These are phyloP conservation scores for Cyanistes caeruleus DNA, from an alignment of 2,113 vertebrate species.

Conservation along the genomic window DNA sequence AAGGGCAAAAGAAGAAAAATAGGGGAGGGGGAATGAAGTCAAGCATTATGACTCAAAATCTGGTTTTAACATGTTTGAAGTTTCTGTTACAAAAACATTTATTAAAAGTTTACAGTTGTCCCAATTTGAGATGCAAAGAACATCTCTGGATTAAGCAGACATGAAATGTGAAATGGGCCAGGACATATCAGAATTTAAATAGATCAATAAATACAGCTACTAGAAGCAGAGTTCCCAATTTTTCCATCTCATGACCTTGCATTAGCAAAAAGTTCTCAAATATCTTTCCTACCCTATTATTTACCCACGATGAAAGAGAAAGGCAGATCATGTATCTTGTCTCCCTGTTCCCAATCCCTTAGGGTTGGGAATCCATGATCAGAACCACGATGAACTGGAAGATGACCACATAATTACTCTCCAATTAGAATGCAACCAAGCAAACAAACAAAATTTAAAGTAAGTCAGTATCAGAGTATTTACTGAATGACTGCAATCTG, in stretches of 20 bases:
- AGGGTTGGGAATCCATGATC: not conserved
- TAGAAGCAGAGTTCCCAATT: not conserved
- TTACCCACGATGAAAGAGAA: not conserved
- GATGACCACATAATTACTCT: not conserved
- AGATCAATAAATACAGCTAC: constrained; percentile 11
- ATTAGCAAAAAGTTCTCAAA: constrained; percentile 13
- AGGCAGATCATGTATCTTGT: not conserved
- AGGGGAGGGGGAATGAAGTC: not conserved
- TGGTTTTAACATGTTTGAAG: not conserved
- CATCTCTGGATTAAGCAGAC: not conserved
- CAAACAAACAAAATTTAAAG: not conserved
- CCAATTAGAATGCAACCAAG: not conserved
- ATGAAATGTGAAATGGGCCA: constrained; percentile 42
- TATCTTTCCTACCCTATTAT: not conserved
- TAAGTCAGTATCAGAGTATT: not conserved
- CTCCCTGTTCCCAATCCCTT: not conserved
- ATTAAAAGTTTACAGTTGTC: not conserved
- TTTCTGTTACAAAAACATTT: not conserved
- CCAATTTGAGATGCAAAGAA: constrained; percentile 14
- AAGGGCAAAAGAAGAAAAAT: not conserved
- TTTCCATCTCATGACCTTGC: constrained; percentile 35
- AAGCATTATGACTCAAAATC: not conserved
- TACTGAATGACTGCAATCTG: not conserved
- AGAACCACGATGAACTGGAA: not conserved
- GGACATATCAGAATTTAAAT: not conserved